These are phyloP conservation scores for Hydrozoanthus tunicans DNA, from an alignment of 64 coral and sea anemone genomes.

Conservation along the genomic window DNA sequence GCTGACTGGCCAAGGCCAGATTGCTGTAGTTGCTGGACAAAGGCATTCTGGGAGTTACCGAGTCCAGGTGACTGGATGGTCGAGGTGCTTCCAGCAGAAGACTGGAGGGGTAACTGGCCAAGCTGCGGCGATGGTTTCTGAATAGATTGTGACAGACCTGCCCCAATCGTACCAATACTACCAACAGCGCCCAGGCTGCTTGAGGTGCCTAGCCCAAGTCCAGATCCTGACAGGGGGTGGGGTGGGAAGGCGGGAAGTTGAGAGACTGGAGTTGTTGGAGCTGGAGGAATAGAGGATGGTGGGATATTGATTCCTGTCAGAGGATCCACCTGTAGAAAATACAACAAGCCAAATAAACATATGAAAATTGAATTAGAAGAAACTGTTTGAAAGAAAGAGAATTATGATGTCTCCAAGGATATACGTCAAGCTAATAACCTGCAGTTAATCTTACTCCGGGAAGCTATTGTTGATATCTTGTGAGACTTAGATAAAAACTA, in stretches of 20 bases:
- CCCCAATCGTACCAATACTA: slow-evolving; percentile 82
- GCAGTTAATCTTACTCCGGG: too few relatives aligned
- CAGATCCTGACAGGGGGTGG: slow-evolving; percentile 73
- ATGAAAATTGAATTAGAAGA: too few relatives aligned
- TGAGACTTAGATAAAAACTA: too few relatives aligned
- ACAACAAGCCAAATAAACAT: background rate
- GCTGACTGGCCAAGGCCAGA: slow-evolving; percentile 60
- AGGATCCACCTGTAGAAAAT: slow-evolving; percentile 69
- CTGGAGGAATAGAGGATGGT: slow-evolving; percentile 66
- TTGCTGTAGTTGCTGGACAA: slow-evolving; percentile 82
- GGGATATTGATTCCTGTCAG: slow-evolving; percentile 85
- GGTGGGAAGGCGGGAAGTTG: slow-evolving; percentile 95
- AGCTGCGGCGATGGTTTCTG: slow-evolving; percentile 85
- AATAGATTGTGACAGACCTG: slow-evolving; percentile 70
- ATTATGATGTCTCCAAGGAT: too few relatives aligned
- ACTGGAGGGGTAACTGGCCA: slow-evolving; percentile 73
- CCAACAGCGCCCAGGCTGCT: slow-evolving; percentile 79
- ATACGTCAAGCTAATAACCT: too few relatives aligned
- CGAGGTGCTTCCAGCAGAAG: slow-evolving; percentile 52
- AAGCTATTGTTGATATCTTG: too few relatives aligned
- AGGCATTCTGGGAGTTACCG: slow-evolving; percentile 67
- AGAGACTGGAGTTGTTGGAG: slow-evolving; percentile 76
- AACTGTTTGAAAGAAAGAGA: too few relatives aligned
- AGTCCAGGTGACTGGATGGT: slow-evolving; percentile 79
- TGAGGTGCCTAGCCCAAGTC: slow-evolving; percentile 61